These are phyloP conservation scores for Pterocles burchelli DNA, from an alignment of 2,113 vertebrate species.

Conservation along the genomic window DNA sequence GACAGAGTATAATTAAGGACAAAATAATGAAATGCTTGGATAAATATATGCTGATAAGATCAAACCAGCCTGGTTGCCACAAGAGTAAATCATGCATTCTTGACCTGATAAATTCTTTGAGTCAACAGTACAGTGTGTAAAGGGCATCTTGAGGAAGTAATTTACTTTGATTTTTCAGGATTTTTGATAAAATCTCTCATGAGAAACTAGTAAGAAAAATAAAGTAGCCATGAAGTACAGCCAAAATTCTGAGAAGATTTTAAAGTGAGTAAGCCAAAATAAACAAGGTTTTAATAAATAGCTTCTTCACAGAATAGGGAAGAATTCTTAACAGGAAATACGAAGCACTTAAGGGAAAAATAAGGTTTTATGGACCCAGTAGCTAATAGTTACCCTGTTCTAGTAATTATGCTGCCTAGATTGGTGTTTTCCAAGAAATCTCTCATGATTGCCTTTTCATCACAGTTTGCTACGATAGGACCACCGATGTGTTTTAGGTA, in stretches of 20 bases:
- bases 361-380: neutral
- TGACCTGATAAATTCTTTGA: constrained; percentile 17
- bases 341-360: neutral
- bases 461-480: neutral
- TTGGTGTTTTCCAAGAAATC: neutral
- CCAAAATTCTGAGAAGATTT: neutral
- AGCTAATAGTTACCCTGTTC: neutral
- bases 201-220: neutral
- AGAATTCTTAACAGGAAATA: neutral
- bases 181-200: constrained; percentile 19
- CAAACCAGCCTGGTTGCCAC: neutral
- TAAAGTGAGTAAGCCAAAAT: neutral
- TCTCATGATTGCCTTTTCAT: neutral
- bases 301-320: neutral
- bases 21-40: neutral
- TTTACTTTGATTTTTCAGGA: constrained; percentile 34
- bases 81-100: neutral
- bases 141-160: neutral
- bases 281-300: neutral
- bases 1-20: neutral
- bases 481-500: neutral
- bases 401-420: neutral
- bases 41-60: constrained; percentile 17
- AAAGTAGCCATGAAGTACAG: neutral
- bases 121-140: neutral